Evolutionary conservation across 2,113 vertebrate species (phyloP).

Genomic region (Zapornia atra): DNA sequence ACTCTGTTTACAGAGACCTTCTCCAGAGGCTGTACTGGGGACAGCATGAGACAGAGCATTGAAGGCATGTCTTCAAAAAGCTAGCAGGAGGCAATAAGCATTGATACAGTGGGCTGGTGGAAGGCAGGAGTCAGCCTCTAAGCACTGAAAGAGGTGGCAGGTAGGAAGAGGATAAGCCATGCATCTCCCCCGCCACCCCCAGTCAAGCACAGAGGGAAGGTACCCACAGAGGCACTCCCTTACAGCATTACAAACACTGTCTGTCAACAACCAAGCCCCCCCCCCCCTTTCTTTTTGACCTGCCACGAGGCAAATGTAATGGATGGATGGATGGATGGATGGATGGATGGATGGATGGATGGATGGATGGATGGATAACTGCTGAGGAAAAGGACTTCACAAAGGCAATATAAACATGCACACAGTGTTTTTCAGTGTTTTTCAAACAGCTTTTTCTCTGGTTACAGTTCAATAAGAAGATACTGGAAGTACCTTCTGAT

Average conservation of each 20-base stretch:
- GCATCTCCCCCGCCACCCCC: neutral
- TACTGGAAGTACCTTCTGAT: neutral
- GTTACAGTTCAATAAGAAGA: neutral
- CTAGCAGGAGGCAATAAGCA: neutral
- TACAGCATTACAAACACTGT: neutral
- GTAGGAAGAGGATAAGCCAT: neutral
- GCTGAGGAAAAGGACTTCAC: neutral
- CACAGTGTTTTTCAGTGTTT: neutral
- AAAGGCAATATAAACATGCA: neutral
- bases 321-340: neutral
- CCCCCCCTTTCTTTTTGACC: neutral
- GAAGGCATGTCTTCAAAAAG: neutral
- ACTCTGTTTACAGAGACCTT: neutral
- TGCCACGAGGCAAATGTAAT: neutral
- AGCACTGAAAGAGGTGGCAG: neutral
- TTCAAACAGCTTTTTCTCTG: neutral
- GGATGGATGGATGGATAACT: neutral
- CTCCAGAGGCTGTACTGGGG: neutral
- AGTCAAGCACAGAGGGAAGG: neutral
- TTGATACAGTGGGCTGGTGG: neutral
- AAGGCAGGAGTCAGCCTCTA: neutral
- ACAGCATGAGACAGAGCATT: neutral
- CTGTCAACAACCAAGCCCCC: neutral
- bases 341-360: neutral
- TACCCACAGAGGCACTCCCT: neutral